phyloP scores from a whole-genome alignment of 2,888 invertebrate genomes.

The Drosophila anceps region DNA sequence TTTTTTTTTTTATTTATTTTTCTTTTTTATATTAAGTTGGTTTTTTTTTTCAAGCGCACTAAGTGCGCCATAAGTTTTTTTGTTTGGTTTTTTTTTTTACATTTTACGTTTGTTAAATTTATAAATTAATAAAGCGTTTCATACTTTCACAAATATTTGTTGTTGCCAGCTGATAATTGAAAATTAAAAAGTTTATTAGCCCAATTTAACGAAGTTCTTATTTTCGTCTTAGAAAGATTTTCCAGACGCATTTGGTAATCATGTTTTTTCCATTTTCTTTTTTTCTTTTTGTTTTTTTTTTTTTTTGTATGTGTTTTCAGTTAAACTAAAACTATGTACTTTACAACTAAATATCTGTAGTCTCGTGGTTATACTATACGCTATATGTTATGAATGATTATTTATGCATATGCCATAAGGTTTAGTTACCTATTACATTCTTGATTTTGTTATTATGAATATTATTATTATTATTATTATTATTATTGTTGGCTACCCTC shows the following conservation, averaged over 20 bases:
- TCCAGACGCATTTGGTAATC: constrained; percentile 18
- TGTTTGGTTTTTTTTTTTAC: constrained; percentile 34
- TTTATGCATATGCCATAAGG: constrained; percentile 58
- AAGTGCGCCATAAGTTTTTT: constrained; percentile 65
- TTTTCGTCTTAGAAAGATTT: constrained; percentile 19
- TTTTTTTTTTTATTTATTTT: constrained; percentile 3
- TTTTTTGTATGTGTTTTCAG: constrained; percentile 36
- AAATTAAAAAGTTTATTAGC: constrained; percentile 53
- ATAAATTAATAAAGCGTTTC: constrained; percentile 79
- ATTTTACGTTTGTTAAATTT: constrained; percentile 57
- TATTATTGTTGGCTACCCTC: constrained; percentile 31
- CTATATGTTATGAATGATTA: constrained; percentile 78
- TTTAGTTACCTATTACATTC: constrained; percentile 37
- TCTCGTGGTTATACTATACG: constrained; percentile 82
- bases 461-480: constrained; percentile 22
- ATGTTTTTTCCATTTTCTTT: constrained; percentile 31
- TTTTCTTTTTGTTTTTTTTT: constrained; percentile 20
- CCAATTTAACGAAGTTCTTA: constrained; percentile 32
- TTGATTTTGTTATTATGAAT: constrained; percentile 33
- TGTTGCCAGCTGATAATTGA: constrained; percentile 24
- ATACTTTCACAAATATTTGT: constrained; percentile 64
- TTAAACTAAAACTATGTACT: constrained; percentile 74
- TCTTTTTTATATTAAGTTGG: constrained; percentile 26
- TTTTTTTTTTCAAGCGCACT: constrained; percentile 74
- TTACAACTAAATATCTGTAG: constrained; percentile 81